A percentile compares a stretch with the other conserved stretches of the same genome.
Evolutionary conservation across 2,888 invertebrate genomes (phyloP).

Genomic region (Luperina testacea): DNA sequence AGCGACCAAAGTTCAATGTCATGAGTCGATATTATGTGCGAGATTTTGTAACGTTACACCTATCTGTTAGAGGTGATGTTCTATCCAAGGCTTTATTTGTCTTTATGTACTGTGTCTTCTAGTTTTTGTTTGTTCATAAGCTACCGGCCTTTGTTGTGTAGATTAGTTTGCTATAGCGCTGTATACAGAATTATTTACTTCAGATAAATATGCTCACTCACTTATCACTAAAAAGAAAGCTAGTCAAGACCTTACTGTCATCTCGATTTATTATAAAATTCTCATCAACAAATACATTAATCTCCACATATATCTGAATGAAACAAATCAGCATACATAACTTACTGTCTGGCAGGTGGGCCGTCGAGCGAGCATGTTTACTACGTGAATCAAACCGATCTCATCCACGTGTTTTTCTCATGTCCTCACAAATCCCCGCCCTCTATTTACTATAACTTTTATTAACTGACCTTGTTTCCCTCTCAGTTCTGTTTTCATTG

Average conservation of each 20-base stretch:
- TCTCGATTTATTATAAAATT: constrained; percentile 29
- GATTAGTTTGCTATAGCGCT: constrained; percentile 28
- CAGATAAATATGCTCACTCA: constrained; percentile 37
- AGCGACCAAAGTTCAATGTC: constrained; percentile 63
- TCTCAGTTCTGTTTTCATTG: constrained; percentile 29
- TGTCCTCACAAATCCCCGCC: constrained; percentile 31
- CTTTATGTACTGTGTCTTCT: constrained; percentile 52
- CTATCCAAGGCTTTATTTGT: constrained; percentile 49
- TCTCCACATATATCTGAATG: constrained; percentile 43
- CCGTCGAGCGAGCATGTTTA: constrained; percentile 44
- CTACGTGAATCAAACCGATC: constrained; percentile 55
- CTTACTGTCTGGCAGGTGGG: constrained; percentile 45
- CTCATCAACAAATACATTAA: constrained; percentile 37
- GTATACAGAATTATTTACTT: constrained; percentile 30
- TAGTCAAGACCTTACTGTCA: constrained; percentile 1
- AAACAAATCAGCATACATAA: constrained; percentile 53
- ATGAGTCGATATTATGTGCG: constrained; percentile 54
- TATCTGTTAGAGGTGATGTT: constrained; percentile 53
- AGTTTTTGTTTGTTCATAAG: constrained; percentile 51
- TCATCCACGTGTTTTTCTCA: constrained; percentile 54
- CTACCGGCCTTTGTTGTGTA: constrained; percentile 43
- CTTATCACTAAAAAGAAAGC: constrained; percentile 8
- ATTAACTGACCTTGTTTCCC: constrained; percentile 32
- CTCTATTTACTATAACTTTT: constrained; percentile 51
- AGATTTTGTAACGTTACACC: constrained; percentile 66